A percentile compares a stretch with the other conserved stretches of the same genome.
These are phyloP conservation scores for Carposina sasakii DNA, from an alignment of 1,140 invertebrate genomes.

Conservation along the genomic window DNA sequence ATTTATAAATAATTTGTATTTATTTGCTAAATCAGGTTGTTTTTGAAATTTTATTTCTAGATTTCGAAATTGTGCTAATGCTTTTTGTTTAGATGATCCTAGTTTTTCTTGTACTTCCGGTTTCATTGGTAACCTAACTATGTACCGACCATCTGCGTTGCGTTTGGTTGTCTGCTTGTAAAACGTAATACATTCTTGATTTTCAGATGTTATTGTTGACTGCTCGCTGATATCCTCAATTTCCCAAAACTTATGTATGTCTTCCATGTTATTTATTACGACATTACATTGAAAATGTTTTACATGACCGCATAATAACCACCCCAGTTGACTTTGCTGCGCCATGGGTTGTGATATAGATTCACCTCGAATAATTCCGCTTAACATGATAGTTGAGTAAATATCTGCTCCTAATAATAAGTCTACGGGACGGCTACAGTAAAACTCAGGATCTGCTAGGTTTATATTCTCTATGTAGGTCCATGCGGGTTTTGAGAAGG, in stretches of 20 bases:
- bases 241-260: conserved; percentile 6
- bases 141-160: not conserved
- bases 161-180: not conserved
- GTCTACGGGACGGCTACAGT: not conserved
- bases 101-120: not conserved
- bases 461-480: not conserved
- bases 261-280: conserved; percentile 4
- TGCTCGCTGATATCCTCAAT: conserved; percentile 4
- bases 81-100: not conserved
- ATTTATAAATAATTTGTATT: not conserved
- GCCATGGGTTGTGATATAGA: not conserved
- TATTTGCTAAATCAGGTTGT: not conserved
- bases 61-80: not conserved
- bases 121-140: conserved; percentile 5
- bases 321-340: conserved; percentile 7
- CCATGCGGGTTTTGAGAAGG: conserved; percentile 3
- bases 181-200: not conserved
- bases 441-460: conserved; percentile 8
- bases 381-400: conserved; percentile 2
- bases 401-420: conserved; percentile 5
- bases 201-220: not conserved
- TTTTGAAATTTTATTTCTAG: conserved; percentile 3
- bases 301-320: conserved; percentile 4
- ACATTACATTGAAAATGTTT: conserved; percentile 9
- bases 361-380: not conserved